Percentiles rank a stretch among this genome's conserved stretches.
These are phyloP conservation scores for Plotosus lineatus DNA, from an alignment of 2,113 vertebrate genomes.

Conservation along the genomic window DNA sequence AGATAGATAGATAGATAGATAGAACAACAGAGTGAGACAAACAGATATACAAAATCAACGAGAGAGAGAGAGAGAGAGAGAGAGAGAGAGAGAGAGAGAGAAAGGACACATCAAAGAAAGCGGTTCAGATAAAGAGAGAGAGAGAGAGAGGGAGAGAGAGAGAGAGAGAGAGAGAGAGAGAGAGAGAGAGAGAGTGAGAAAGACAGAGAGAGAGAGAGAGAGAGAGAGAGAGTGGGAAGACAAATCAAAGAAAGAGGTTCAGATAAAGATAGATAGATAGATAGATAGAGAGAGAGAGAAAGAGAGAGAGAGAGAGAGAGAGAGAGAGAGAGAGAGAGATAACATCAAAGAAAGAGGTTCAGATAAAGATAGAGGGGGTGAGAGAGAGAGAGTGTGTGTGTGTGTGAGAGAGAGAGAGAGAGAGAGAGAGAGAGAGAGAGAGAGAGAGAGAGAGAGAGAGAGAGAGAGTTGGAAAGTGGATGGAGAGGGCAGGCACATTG, in stretches of 20 bases:
- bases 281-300: constrained; percentile 30
- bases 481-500: constrained; percentile 72
- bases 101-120: constrained; percentile 47
- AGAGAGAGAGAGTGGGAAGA: constrained; percentile 17
- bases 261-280: constrained; percentile 27
- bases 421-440: constrained; percentile 38
- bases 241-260: too few relatives aligned
- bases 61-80: constrained; percentile 45
- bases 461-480: constrained; percentile 57
- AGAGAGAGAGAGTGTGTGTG: constrained; percentile 6
- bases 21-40: constrained; percentile 16
- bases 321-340: constrained; percentile 54
- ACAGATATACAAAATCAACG: too few relatives aligned
- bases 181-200: constrained; percentile 57
- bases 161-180: too few relatives aligned
- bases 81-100: too few relatives aligned
- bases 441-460: constrained; percentile 40
- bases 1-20: constrained; percentile 31
- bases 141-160: too few relatives aligned
- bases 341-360: not conserved
- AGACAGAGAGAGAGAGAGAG: constrained; percentile 41
- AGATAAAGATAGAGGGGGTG: constrained; percentile 34
- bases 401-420: constrained; percentile 55
- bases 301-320: constrained; percentile 33
- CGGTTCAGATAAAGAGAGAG: not conserved